Evolutionary conservation across 35 echinoderm and acorn worm genomes (phyloP).

Genomic region (Heliocidaris erythrogramma): DNA sequence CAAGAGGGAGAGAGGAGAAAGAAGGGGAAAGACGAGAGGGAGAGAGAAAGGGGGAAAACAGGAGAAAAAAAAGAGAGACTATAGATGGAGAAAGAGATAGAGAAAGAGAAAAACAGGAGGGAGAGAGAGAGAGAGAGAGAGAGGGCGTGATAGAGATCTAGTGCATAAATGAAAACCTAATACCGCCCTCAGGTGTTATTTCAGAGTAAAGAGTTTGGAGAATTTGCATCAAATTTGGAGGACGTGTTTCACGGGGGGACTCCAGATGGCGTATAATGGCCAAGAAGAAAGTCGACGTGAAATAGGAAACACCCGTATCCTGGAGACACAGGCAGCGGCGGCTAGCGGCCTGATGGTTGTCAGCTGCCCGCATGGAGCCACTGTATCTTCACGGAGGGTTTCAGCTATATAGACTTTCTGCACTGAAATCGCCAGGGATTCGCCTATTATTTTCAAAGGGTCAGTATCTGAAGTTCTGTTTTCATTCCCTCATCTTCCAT

Average conservation of each 20-base stretch:
- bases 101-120: background rate
- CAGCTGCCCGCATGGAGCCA: constrained; percentile 23
- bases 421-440: background rate
- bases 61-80: background rate
- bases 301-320: constrained; percentile 51
- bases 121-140: background rate
- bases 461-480: background rate
- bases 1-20: background rate
- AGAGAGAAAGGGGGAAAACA: background rate
- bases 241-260: constrained; percentile 29
- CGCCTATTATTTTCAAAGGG: background rate
- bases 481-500: background rate
- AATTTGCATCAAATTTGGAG: constrained; percentile 37
- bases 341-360: constrained; percentile 34
- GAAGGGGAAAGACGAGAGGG: background rate
- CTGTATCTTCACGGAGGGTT: background rate
- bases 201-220: constrained; percentile 29
- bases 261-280: constrained; percentile 45
- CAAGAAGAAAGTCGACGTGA: constrained; percentile 39
- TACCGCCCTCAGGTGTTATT: constrained; percentile 44
- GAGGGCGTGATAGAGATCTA: background rate
- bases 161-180: constrained; percentile 35
- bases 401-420: background rate
- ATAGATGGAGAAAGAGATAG: background rate
- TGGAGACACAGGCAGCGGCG: constrained; percentile 32